phyloP scores from a whole-genome alignment of 2,888 invertebrate genomes.

The Sesia bembeciformis region DNA sequence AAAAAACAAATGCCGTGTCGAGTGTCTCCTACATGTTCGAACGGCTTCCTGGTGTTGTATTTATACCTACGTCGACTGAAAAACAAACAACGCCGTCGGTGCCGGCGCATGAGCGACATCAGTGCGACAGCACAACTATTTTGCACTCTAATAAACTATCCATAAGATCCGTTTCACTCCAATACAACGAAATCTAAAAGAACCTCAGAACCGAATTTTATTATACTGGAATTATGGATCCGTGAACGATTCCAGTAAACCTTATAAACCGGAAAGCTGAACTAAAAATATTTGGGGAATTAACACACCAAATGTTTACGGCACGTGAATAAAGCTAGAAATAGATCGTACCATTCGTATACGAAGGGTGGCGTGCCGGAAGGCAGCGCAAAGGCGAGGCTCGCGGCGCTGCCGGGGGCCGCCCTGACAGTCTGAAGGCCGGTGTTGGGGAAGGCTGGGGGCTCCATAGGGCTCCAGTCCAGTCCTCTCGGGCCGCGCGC shows the following conservation, averaged over 20 bases:
- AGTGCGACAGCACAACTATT: not conserved
- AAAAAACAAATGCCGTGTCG: slow-evolving; percentile 28
- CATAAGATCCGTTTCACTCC: not conserved
- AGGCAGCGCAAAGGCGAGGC: slow-evolving; percentile 38
- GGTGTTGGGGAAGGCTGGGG: slow-evolving; percentile 44
- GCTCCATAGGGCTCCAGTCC: slow-evolving; percentile 61
- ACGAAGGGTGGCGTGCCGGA: slow-evolving; percentile 53
- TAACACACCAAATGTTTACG: not conserved
- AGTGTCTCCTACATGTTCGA: slow-evolving; percentile 27
- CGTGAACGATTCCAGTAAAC: too few species aligned
- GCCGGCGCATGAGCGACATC: not conserved
- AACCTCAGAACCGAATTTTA: too few species aligned
- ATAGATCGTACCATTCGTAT: slow-evolving; percentile 52
- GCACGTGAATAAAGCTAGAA: slow-evolving; percentile 11
- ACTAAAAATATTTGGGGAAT: too few species aligned
- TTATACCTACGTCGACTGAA: slow-evolving; percentile 59
- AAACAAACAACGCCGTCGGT: slow-evolving; percentile 53
- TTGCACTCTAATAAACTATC: not conserved
- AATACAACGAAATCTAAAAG: too few species aligned
- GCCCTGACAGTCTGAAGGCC: slow-evolving; percentile 41
- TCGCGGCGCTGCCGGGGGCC: slow-evolving; percentile 45
- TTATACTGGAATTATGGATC: too few species aligned
- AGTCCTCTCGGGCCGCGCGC: slow-evolving; percentile 59
- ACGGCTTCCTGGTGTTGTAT: slow-evolving; percentile 59
- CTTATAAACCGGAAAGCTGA: too few species aligned